Evolutionary conservation across 1,140 invertebrate genomes (phyloP), one percentile per base, ranked within the genome.

Genomic region (Bombus consobrinus): DNA sequence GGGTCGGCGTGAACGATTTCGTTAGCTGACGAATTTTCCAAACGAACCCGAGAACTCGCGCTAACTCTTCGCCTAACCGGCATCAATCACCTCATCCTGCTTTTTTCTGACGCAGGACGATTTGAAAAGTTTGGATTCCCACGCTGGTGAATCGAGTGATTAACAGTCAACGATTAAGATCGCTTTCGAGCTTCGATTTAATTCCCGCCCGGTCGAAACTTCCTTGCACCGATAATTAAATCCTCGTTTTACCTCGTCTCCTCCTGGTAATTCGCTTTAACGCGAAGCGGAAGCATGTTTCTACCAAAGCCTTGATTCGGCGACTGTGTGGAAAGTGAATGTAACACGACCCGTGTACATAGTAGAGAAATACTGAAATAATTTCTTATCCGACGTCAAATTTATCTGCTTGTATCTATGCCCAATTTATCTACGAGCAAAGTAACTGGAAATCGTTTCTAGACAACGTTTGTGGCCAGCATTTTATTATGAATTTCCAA

Each of bases 1-100:
- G 32, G 43, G n/a, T 10, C 73, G 69, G 87, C 89, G 83, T 77
- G 79, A 62, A 74, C 88, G 76, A 91, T 91, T 92, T 91, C 88
- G 87, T 88, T 88, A 88, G 85, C 66, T 77, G 85, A 75, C 83
- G 80, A 89, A 90, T 89, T 90, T 90, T 90, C 86, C 82, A 86
- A 90, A 88, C 86, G 86, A 77, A 81, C 71, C 62, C 3, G 79
- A 90, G 62, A 66, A 82, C 88, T 87, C 64, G 75, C 81, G 68
- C 64, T 88, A 90, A 87, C 90, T 88, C 85, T 28, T 79, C 80
- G 69, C 62, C 62, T 41, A 71, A 71, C 37, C 71, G 64, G 89
- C 83, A 88, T 90, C 80, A 53, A 90, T 90, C 89, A 90, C 83
- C 57, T 68, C 66, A 22, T 37, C 18, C 18, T 22, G 9, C 34